phyloP scores from a whole-genome alignment of 2,888 invertebrate genomes.

The Polyommatus icarus region DNA sequence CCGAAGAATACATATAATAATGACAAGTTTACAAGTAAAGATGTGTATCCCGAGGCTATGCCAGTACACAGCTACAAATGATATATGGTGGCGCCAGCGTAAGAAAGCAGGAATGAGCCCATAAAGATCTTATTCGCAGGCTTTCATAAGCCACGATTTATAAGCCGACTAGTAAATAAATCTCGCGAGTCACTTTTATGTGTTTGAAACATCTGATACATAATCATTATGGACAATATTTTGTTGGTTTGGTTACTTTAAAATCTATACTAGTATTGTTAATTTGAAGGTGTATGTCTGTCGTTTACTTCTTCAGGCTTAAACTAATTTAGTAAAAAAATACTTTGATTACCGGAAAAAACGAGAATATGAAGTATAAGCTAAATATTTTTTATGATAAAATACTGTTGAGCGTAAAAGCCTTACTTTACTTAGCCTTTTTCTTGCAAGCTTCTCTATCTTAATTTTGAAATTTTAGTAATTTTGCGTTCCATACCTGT shows the following conservation, averaged over 20 bases:
- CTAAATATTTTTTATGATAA: too few species aligned
- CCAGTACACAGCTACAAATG: constrained; percentile 35
- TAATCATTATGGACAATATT: constrained; percentile 7
- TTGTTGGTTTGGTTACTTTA: background rate
- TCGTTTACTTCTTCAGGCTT: too few species aligned
- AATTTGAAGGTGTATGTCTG: background rate
- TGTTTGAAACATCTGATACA: constrained; percentile 24
- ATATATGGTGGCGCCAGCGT: constrained; percentile 58
- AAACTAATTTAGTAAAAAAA: too few species aligned
- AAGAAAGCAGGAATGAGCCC: constrained; percentile 55
- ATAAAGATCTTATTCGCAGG: constrained; percentile 62
- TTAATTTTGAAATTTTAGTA: background rate
- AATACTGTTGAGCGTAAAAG: background rate
- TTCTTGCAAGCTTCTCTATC: background rate
- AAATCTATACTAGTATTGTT: background rate
- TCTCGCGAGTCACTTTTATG: constrained; percentile 33
- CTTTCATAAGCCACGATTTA: constrained; percentile 61
- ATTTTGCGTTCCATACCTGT: background rate
- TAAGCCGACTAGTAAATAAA: constrained; percentile 50
- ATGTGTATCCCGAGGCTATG: constrained; percentile 10
- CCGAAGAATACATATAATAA: background rate
- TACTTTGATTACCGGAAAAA: too few species aligned
- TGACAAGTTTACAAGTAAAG: constrained; percentile 4
- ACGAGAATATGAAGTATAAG: too few species aligned
- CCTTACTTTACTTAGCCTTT: background rate